Evolutionary conservation across 2,797 vertebrate species (phyloP), one percentile per base, ranked within the genome.

Genomic region (Staurois parvus): DNA sequence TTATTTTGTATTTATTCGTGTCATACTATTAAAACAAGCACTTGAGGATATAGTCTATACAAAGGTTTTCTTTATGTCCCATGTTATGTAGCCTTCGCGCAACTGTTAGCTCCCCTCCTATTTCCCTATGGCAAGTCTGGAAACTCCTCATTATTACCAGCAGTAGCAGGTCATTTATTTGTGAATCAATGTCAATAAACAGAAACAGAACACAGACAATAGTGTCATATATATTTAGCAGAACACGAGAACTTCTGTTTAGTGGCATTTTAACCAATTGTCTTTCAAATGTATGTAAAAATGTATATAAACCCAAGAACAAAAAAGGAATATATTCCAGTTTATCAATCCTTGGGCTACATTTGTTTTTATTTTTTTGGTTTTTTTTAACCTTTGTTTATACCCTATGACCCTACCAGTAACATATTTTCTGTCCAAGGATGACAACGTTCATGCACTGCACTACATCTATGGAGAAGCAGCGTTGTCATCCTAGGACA

Each of bases 111-210:
- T 73, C 28, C 62, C 83, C 83, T 72, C 68, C 76, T 28, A 79
- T 73, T 84, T 72, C 59, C 76, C 59, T 64, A 32, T 72, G 76
- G 84, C 69, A 74, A 80, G 62, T 68, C 81, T 75, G 62, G 72
- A 76, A 67, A n/a, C 67, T 76, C 73, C 72, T 32, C 24, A 68
- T 26, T 59, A 29, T 45, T 24, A 66, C 13, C 30, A 81, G n/a
- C 7, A 48, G 56, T 59, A 82, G 79, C 67, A 75, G 59, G 81
- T 45, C 40, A 83, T 81, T 59, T 81, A 81, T 81, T 81, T 72
- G 37, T 64, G 15, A 37, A 56, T 62, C 56, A 13, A 34, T 72
- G 12, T 72, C 52, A 59, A 81, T 32, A 66, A 66, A 66, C 64
- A 66, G 64, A 66, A 66, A 13, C 26, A 66, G 9, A 72, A 72